Evolutionary conservation across 2,797 vertebrate species (phyloP), one percentile per base, ranked within the genome.

Genomic region (Falco cherrug): DNA sequence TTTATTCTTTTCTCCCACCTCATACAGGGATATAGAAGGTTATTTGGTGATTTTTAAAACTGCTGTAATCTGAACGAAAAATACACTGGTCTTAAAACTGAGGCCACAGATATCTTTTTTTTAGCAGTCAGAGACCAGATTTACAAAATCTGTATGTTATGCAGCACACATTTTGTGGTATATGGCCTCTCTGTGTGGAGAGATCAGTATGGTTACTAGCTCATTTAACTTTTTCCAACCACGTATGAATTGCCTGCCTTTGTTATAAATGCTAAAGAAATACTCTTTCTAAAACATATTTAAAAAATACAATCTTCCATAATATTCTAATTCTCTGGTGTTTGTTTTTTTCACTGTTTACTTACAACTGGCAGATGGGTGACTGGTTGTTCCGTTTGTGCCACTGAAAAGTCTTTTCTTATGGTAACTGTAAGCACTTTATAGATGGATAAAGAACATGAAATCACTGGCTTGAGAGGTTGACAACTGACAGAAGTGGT

Each of bases 241-340:
- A 2, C 10, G 5, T 61, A 21, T 53, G 35, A 70, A 33, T 59
- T 33, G 1, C 14, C 13, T 45, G 24, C 11, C 31, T 43, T 68
- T 70, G 48, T 47, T 8, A 57, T 22, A 37, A 76, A 61, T 18
- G 8, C 48, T 73, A 41, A 37, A 51, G 31, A 77, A 56, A 39
- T 20, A 21, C 0, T 31, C 11, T 48, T 37, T 50, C 19, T 1
- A 26, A 73, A 77, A 8, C 13, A 0, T 1, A 4, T 56, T 8
- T 45, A 13, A 16, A 64, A 74, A 81, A 12, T 4, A 5, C 4
- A 7, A 1, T 35, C 1, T 78, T 68, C 70, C 41, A 16, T 59
- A 0, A 3, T 53, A 76, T 91, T 57, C 12, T 47, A 22, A 13
- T 87, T 86, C 29, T 67, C 13, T 4, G 1, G 22, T 25, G 10